phyloP scores from a whole-genome alignment of 2,888 invertebrate genomes.

The Conomelus anceps region DNA sequence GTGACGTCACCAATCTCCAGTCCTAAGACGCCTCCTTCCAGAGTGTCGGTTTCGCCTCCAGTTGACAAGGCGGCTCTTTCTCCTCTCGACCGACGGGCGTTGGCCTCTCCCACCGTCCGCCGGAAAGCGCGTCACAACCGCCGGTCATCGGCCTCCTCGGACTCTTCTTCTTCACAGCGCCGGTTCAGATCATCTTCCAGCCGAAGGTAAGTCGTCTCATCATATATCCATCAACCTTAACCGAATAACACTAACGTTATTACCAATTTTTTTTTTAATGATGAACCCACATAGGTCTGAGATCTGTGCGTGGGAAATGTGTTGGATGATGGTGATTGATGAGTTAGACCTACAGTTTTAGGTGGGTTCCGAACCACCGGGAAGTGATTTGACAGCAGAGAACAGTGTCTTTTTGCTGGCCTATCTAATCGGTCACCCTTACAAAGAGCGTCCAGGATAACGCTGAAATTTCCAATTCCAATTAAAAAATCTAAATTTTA shows the following conservation, averaged over 20 bases:
- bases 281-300: too few relatives aligned
- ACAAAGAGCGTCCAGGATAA: too few relatives aligned
- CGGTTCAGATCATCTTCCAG: slow-evolving; percentile 38
- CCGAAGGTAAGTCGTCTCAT: slow-evolving; percentile 45
- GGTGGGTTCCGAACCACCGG: too few relatives aligned
- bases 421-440: too few relatives aligned
- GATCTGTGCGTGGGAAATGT: too few relatives aligned
- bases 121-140: slow-evolving; percentile 18
- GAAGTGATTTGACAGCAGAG: too few relatives aligned
- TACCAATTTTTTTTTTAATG: neutral
- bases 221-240: slow-evolving; percentile 37
- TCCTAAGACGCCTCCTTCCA: slow-evolving; percentile 13
- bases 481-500: too few relatives aligned
- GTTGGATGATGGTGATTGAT: too few relatives aligned
- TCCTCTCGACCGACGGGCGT: slow-evolving; percentile 32
- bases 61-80: slow-evolving; percentile 26
- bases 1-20: slow-evolving; percentile 7
- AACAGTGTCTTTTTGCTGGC: too few relatives aligned
- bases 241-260: slow-evolving; percentile 34
- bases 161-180: slow-evolving; percentile 20
- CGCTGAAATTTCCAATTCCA: too few relatives aligned
- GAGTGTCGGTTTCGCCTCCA: slow-evolving; percentile 4
- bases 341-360: too few relatives aligned
- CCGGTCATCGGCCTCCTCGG: slow-evolving; percentile 28
- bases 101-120: slow-evolving; percentile 32